These are phyloP conservation scores for Pseudorhombus dupliciocellatus DNA, from an alignment of 2,113 vertebrate genomes.

Conservation along the genomic window DNA sequence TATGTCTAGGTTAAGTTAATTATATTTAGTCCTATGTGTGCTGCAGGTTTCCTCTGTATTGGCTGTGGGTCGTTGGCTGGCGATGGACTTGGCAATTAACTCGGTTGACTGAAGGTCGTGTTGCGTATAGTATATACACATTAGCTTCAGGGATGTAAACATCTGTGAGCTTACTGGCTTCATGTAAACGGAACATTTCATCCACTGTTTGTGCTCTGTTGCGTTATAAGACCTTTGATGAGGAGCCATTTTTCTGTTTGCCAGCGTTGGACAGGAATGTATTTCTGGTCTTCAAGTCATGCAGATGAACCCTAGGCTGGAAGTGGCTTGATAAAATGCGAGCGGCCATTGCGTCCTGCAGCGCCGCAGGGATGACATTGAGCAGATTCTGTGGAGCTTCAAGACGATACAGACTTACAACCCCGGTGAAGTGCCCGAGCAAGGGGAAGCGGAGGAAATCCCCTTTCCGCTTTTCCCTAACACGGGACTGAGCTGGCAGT, in stretches of 20 bases:
- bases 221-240: conserved; percentile 20
- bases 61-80: neutral
- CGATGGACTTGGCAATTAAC: neutral
- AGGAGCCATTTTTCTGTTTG: conserved; percentile 17
- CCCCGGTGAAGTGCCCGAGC: conserved; percentile 68
- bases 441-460: conserved; percentile 71
- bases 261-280: conserved; percentile 29
- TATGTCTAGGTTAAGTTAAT: no score
- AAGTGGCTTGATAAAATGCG: conserved; percentile 48
- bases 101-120: neutral
- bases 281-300: conserved; percentile 36
- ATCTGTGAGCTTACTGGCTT: neutral
- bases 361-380: conserved; percentile 59
- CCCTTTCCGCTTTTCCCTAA: conserved; percentile 69
- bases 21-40: no score
- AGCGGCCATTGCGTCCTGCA: conserved; percentile 54
- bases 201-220: neutral
- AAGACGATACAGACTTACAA: conserved; percentile 67
- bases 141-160: conserved; percentile 1
- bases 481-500: conserved; percentile 73
- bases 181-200: neutral
- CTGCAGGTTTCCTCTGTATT: neutral
- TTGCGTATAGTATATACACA: neutral
- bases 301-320: conserved; percentile 46
- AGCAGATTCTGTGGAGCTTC: conserved; percentile 49